Evolutionary conservation across 2,797 vertebrate species (phyloP).

Genomic region (Darevskia mixta): DNA sequence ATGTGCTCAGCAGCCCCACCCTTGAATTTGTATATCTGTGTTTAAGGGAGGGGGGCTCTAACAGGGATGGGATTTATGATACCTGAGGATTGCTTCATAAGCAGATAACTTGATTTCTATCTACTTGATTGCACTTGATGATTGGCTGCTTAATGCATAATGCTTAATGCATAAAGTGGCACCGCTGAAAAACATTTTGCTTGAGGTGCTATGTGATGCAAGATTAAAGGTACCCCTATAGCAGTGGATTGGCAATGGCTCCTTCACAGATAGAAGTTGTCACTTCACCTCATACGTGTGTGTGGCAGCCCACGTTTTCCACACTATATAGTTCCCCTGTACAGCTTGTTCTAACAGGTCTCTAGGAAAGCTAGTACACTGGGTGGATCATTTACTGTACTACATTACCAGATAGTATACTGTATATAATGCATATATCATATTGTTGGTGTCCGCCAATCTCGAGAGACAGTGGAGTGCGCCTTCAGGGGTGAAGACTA

Average conservation of each 20-base stretch:
- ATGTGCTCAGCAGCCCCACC: background rate
- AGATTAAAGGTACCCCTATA: too few relatives aligned
- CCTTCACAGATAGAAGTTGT: background rate
- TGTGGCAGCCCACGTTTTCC: background rate
- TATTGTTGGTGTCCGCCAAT: too few relatives aligned
- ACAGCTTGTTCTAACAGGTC: background rate
- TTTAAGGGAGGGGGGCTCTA: background rate
- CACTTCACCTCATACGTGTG: background rate
- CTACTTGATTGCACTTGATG: background rate
- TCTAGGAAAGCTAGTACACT: background rate
- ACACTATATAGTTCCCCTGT: background rate
- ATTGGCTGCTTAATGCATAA: background rate
- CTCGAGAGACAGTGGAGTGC: too few relatives aligned
- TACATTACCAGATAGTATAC: background rate
- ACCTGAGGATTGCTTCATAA: background rate
- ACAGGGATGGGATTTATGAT: background rate
- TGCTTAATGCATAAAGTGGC: background rate
- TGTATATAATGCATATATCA: background rate
- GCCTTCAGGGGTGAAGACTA: too few relatives aligned
- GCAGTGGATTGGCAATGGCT: background rate
- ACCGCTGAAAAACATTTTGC: background rate
- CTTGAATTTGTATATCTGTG: background rate
- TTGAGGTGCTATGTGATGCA: background rate
- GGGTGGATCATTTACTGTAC: too few relatives aligned
- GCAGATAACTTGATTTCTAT: background rate